Percentiles rank a stretch among this genome's conserved stretches.
Conservation (phyloP, 1,140 invertebrate species). For the Physella acuta region DNA sequence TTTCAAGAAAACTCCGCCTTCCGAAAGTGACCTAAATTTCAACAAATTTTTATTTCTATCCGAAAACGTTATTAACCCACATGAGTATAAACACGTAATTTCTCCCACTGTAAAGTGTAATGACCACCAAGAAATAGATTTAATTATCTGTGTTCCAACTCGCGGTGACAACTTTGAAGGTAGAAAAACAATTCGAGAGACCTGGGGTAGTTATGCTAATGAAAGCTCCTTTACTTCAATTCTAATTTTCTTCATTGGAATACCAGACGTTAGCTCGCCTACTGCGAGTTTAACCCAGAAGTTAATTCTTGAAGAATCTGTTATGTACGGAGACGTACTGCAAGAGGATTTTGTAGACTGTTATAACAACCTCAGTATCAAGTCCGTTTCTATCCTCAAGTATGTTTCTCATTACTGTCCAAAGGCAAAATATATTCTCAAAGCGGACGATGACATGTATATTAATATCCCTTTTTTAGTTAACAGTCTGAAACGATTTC, state of each 20-base stretch:
- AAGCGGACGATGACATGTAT: conserved; percentile 61
- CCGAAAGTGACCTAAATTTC: too few species aligned
- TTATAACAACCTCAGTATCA: conserved; percentile 84
- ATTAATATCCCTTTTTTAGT: conserved; percentile 40
- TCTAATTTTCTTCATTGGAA: conserved; percentile 72
- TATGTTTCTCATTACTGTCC: conserved; percentile 72
- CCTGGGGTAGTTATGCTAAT: conserved; percentile 47
- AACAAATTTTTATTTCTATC: too few species aligned
- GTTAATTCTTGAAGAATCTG: conserved; percentile 63
- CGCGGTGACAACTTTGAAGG: conserved; percentile 30
- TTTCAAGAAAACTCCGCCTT: too few species aligned
- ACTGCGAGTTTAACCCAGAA: conserved; percentile 40
- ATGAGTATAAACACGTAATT: too few species aligned
- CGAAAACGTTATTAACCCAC: too few species aligned
- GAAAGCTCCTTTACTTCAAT: conserved; percentile 23
- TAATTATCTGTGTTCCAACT: conserved; percentile 35
- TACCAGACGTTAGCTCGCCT: conserved; percentile 9
- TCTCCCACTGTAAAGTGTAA: too few species aligned
- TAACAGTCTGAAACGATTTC: conserved; percentile 11
- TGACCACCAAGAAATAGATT: too few species aligned
- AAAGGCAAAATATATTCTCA: conserved; percentile 64
- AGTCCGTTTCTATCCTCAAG: conserved; percentile 80
- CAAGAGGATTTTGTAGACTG: conserved; percentile 77
- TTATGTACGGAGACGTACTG: conserved; percentile 70
- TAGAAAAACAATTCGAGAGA: conserved; percentile 45